Percentiles rank a stretch among this genome's conserved stretches.
Evolutionary conservation across 2,113 vertebrate species (phyloP).

Genomic region (Oryzias javanicus): DNA sequence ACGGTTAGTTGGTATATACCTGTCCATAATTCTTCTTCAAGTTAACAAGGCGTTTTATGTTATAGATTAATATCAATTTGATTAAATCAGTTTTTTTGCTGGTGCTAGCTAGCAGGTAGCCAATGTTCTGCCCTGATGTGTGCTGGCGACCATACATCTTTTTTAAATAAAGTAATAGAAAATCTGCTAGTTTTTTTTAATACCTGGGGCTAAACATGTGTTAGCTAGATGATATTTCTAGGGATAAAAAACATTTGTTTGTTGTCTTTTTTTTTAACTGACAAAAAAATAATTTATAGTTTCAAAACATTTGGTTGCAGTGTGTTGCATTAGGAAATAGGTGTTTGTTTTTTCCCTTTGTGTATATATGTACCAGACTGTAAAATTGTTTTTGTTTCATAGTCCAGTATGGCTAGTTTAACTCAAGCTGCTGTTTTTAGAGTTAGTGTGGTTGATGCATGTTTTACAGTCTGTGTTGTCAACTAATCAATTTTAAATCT

Average conservation of each 20-base stretch:
- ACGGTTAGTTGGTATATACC: no score
- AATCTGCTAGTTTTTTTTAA: not conserved
- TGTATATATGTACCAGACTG: not conserved
- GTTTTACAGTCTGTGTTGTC: conserved; percentile 74
- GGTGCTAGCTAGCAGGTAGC: conserved; percentile 36
- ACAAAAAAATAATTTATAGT: no score
- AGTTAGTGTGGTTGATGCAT: conserved; percentile 76
- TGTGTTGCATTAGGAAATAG: no score
- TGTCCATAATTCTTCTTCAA: no score
- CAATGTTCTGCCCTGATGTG: conserved; percentile 25
- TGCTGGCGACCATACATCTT: conserved; percentile 37
- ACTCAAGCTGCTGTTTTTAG: conserved; percentile 29
- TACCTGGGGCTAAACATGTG: not conserved
- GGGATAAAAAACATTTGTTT: not conserved
- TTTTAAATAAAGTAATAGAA: conserved; percentile 1
- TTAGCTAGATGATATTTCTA: not conserved
- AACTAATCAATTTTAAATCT: conserved; percentile 75
- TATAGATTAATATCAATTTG: conserved; percentile 1
- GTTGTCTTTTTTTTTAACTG: not conserved
- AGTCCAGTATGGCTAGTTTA: not conserved
- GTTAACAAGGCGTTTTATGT: not conserved
- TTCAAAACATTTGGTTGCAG: no score
- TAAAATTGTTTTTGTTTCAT: not conserved
- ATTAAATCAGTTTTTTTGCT: conserved; percentile 50
- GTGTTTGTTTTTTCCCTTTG: not conserved